Conservation (phyloP, 1,140 invertebrate species). For the Polyergus mexicanus region DNA sequence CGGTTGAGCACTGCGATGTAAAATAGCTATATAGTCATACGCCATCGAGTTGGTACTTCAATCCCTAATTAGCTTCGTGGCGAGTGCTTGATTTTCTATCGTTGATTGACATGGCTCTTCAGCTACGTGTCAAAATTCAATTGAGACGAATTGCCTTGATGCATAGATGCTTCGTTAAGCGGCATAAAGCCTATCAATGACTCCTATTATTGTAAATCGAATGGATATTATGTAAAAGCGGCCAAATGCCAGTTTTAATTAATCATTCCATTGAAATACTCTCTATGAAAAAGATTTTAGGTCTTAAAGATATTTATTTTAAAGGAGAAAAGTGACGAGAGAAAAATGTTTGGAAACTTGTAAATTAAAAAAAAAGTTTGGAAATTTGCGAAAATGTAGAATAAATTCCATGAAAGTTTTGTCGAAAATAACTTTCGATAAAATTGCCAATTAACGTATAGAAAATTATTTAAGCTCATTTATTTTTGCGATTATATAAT, state of each 20-base stretch:
- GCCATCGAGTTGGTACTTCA: slow-evolving; percentile 41
- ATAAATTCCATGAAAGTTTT: slow-evolving; percentile 40
- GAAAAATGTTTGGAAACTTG: slow-evolving; percentile 1
- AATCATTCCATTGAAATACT: neutral
- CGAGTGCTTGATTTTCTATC: slow-evolving; percentile 66
- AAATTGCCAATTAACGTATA: slow-evolving; percentile 19
- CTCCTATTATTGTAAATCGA: slow-evolving; percentile 49
- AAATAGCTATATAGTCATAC: slow-evolving; percentile 56
- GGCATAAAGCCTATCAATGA: neutral
- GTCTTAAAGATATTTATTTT: neutral
- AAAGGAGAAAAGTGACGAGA: neutral
- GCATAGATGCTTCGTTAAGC: slow-evolving; percentile 57
- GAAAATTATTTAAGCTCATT: slow-evolving; percentile 38
- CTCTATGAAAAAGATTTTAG: neutral
- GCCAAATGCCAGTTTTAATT: neutral
- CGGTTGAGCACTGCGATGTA: slow-evolving; percentile 14
- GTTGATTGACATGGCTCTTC: slow-evolving; percentile 66
- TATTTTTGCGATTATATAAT: neutral
- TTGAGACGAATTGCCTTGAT: slow-evolving; percentile 48
- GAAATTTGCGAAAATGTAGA: neutral
- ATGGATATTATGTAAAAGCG: slow-evolving; percentile 13
- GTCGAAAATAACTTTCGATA: neutral
- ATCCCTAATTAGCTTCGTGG: slow-evolving; percentile 63
- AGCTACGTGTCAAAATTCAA: slow-evolving; percentile 66
- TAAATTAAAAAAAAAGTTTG: neutral